Evolutionary conservation across 2,888 invertebrate species (phyloP).

Genomic region (Scelioninae gen. 1): DNA sequence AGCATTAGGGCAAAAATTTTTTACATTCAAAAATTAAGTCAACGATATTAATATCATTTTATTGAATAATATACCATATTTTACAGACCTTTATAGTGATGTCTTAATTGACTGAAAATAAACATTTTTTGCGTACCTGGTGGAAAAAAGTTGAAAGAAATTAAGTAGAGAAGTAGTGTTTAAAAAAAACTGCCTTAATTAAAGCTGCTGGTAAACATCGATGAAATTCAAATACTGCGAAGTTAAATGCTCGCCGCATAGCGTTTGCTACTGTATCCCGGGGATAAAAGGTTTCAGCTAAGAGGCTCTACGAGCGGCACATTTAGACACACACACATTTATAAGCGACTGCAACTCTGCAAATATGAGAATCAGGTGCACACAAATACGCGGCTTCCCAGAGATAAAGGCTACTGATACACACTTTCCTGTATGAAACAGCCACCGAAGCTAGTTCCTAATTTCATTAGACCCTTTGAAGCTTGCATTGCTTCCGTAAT

Average conservation of each 20-base stretch:
- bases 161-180: conserved; percentile 37
- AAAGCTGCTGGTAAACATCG: conserved; percentile 60
- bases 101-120: conserved; percentile 21
- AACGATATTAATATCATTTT: no score
- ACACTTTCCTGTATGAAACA: conserved; percentile 72
- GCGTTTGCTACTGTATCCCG: conserved; percentile 42
- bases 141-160: conserved; percentile 18
- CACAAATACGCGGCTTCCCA: conserved; percentile 47
- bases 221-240: conserved; percentile 59
- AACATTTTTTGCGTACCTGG: conserved; percentile 9
- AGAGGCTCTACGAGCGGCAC: conserved; percentile 57
- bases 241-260: conserved; percentile 51
- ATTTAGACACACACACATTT: conserved; percentile 35
- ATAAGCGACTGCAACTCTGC: conserved; percentile 38
- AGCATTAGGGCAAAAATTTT: not conserved
- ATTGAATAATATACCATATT: no score
- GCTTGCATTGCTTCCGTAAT: conserved; percentile 56
- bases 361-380: conserved; percentile 60
- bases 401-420: conserved; percentile 75
- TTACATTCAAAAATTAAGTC: no score
- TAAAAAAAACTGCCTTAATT: conserved; percentile 52
- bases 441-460: conserved; percentile 77
- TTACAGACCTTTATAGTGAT: no score
- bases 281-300: conserved; percentile 66
- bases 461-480: conserved; percentile 78